Evolutionary conservation across 2,888 invertebrate genomes (phyloP), one percentile per base, ranked within the genome.

Genomic region (Melangyna quadrimaculata): DNA sequence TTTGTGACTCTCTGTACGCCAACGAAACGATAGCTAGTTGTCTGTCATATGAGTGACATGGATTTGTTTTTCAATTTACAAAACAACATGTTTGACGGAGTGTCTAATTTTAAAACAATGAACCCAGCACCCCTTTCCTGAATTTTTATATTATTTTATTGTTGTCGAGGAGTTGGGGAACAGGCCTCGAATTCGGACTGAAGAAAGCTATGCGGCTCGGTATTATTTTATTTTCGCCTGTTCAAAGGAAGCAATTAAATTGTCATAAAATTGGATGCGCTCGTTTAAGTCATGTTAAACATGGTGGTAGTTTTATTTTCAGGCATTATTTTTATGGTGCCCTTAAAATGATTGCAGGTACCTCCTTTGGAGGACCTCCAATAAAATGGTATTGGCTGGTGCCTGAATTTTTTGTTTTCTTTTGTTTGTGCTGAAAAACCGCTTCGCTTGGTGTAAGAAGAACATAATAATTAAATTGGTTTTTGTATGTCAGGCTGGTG

Each of bases 191-290:
- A 3, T 9, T 7, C 12, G 6, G 53, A 22, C 57, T 48, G 2
- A 57, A 57, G 57, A 57, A 57, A 53, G 27, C 35, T 57, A n/a
- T n/a, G 57, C 35, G 22, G 35, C 35, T 35, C 27, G n/a, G 27
- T 0, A 17, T 29, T 0, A 17, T 29, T 32, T 59, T 40, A 45
- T 32, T 59, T 75, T 45, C 40, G 83, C 51, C 73, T 78, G 81
- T 86, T 81, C 81, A 81, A 86, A 81, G 73, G 81, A 81, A 81
- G 77, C 86, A 86, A 86, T 86, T 86, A 86, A 86, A 86, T 81
- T 86, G 77, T 86, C 86, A 86, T 86, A 81, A 81, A 81, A 81
- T 80, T 77, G 81, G 81, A 81, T 86, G 77, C 77, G 69, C 77
- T 72, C 77, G 77, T 55, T 86, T 86, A 81, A 86, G 73, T 81